Evolutionary conservation across 2,888 invertebrate genomes (phyloP).

Genomic region (Tromatobia lineatoria): DNA sequence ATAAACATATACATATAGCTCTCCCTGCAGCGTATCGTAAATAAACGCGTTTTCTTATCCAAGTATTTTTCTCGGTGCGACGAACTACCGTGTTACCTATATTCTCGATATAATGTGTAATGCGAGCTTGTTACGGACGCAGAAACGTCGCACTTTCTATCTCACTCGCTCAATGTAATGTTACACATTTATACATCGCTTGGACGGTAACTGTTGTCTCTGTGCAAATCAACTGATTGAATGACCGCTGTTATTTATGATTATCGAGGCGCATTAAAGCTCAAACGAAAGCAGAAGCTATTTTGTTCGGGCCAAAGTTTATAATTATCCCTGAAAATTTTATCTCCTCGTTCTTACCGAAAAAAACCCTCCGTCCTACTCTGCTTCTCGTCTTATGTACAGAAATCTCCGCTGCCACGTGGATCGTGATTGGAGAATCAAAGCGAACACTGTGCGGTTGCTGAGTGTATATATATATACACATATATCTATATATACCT

Average conservation of each 20-base stretch:
- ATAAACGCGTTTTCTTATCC: slow-evolving; percentile 45
- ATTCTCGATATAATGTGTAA: slow-evolving; percentile 28
- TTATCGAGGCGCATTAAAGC: not conserved
- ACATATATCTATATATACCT: not conserved
- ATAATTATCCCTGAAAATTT: slow-evolving; percentile 15
- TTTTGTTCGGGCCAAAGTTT: not conserved
- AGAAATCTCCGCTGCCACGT: slow-evolving; percentile 17
- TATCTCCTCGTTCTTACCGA: not conserved
- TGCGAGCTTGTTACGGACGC: not conserved
- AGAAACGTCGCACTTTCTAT: not conserved
- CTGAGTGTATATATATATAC: not conserved
- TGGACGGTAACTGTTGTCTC: not conserved
- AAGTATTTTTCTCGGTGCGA: slow-evolving; percentile 30
- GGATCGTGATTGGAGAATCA: slow-evolving; percentile 31
- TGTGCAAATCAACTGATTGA: not conserved
- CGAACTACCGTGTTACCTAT: slow-evolving; percentile 52
- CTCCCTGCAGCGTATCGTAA: slow-evolving; percentile 36
- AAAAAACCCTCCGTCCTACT: not conserved
- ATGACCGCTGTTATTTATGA: slow-evolving; percentile 6
- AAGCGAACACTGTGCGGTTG: slow-evolving; percentile 15
- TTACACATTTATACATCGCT: not conserved
- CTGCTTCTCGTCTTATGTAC: not conserved
- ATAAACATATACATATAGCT: slow-evolving; percentile 1
- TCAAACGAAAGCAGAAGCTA: not conserved
- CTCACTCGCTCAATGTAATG: not conserved